phyloP scores from a whole-genome alignment of 2,888 invertebrate species.

The Lamellibrachia satsuma region DNA sequence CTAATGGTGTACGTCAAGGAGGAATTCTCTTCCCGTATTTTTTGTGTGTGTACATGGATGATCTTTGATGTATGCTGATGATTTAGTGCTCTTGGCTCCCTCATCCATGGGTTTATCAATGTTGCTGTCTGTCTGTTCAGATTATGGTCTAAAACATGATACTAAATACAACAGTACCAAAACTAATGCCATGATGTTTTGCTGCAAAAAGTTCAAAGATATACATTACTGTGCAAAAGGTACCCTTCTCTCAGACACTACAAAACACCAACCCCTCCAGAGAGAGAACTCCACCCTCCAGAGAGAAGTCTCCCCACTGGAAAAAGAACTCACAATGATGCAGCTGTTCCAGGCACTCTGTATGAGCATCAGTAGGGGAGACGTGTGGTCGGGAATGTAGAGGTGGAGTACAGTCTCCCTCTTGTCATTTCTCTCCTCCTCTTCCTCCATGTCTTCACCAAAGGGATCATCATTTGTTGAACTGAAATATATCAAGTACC shows the following conservation, averaged over 20 bases:
- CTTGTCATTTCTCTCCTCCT: neutral
- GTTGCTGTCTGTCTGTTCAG: no score
- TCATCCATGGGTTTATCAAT: no score
- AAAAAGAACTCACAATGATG: constrained; percentile 52
- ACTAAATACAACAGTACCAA: no score
- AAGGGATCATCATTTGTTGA: neutral
- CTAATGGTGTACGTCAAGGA: no score
- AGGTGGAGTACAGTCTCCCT: constrained; percentile 48
- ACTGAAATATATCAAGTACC: neutral
- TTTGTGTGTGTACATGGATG: no score
- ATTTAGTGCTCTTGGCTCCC: no score
- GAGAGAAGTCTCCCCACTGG: neutral
- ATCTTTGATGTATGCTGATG: no score
- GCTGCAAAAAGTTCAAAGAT: no score
- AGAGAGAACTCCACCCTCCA: neutral
- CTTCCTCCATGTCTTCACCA: constrained; percentile 25
- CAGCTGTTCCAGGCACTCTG: constrained; percentile 59
- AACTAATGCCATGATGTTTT: no score
- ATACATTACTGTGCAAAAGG: no score
- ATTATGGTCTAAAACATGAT: no score
- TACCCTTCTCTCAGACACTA: neutral
- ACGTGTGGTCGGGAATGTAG: constrained; percentile 56
- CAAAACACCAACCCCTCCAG: neutral
- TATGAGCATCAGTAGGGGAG: constrained; percentile 58
- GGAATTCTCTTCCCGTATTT: no score